phyloP scores from a whole-genome alignment of 2,888 invertebrate genomes.

The Rhodophaea formosa region DNA sequence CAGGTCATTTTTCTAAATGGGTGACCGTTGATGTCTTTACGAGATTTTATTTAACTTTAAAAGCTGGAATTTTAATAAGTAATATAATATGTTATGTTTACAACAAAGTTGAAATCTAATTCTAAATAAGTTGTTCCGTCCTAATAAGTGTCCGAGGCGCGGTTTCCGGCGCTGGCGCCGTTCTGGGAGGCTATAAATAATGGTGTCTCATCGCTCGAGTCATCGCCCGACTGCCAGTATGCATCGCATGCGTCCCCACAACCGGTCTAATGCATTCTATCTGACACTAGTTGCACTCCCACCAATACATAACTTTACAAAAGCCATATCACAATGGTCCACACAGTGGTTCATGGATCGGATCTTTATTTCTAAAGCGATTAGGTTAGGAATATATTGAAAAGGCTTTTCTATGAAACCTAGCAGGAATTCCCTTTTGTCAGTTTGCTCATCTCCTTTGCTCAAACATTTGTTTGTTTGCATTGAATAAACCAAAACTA shows the following conservation, averaged over 20 bases:
- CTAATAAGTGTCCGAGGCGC: conserved; percentile 57
- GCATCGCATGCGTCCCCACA: conserved; percentile 41
- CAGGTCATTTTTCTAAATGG: too few species aligned
- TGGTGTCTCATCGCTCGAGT: conserved; percentile 74
- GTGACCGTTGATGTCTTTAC: too few species aligned
- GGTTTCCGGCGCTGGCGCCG: conserved; percentile 76
- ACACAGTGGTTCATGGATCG: not conserved
- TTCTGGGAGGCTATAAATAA: conserved; percentile 72
- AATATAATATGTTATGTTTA: conserved; percentile 3
- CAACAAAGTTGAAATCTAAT: conserved; percentile 1
- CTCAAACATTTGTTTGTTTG: too few species aligned
- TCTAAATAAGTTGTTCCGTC: conserved; percentile 52
- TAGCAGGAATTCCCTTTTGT: not conserved
- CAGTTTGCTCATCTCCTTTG: not conserved
- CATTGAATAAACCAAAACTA: too few species aligned
- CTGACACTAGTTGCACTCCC: conserved; percentile 43
- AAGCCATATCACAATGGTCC: not conserved
- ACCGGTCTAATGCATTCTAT: conserved; percentile 62
- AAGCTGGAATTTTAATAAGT: too few species aligned
- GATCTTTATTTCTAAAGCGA: not conserved
- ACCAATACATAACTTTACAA: conserved; percentile 1
- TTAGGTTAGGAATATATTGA: not conserved
- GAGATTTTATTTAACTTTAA: too few species aligned
- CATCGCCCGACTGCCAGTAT: conserved; percentile 65
- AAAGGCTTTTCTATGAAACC: not conserved